Evolutionary conservation across 2,797 vertebrate species (phyloP).

Genomic region (Aphelocoma californica): DNA sequence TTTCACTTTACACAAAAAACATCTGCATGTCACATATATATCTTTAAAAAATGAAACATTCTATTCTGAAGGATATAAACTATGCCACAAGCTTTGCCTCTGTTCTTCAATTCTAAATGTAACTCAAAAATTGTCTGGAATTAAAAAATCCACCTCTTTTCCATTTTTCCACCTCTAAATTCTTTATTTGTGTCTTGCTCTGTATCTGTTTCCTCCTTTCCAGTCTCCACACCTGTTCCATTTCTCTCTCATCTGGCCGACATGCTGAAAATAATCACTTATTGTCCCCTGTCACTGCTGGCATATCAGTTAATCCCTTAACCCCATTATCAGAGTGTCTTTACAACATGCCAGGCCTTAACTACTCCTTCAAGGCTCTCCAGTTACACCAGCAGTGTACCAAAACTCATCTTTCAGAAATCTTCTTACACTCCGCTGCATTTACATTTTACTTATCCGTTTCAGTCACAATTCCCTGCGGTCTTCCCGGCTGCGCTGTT

Average conservation of each 20-base stretch:
- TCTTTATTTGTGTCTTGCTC: neutral
- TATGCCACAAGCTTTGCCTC: neutral
- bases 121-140: neutral
- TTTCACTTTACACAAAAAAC: neutral
- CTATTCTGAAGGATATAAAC: neutral
- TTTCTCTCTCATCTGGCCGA: neutral
- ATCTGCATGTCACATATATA: neutral
- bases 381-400: neutral
- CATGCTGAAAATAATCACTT: neutral
- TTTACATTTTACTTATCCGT: neutral
- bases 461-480: neutral
- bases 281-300: neutral
- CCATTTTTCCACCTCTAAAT: neutral
- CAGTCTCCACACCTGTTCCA: neutral
- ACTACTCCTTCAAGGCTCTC: neutral
- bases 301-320: neutral
- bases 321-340: neutral
- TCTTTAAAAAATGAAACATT: neutral
- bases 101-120: neutral
- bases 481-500: accelerated
- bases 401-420: neutral
- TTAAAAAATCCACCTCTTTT: neutral
- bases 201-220: neutral
- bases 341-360: neutral
- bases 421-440: neutral